phyloP scores from a whole-genome alignment of 2,888 invertebrate genomes.

The Lasius fuliginosus region DNA sequence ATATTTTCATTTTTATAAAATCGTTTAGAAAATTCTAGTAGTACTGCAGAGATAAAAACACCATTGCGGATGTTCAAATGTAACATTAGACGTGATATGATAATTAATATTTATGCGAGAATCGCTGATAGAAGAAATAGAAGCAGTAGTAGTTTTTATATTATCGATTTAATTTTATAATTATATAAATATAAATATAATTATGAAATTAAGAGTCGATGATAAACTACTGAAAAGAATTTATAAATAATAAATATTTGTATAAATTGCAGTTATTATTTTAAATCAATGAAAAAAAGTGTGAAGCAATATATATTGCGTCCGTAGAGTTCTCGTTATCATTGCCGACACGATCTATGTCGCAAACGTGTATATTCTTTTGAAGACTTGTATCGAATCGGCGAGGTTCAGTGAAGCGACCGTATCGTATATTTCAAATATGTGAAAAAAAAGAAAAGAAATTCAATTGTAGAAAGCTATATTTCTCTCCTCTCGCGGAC shows the following conservation, averaged over 20 bases:
- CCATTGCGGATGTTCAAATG: background rate
- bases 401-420: background rate
- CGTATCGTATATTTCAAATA: background rate
- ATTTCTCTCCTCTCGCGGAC: background rate
- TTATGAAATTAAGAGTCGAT: no score
- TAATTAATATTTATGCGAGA: background rate
- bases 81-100: background rate
- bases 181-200: no score
- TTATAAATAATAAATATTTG: no score
- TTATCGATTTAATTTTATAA: background rate
- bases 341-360: background rate
- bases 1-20: no score
- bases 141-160: background rate
- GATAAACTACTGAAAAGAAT: no score
- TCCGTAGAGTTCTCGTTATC: background rate
- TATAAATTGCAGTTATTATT: background rate
- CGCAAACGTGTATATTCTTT: background rate
- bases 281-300: background rate
- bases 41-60: background rate
- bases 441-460: background rate
- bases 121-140: background rate
- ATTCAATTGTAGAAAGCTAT: background rate
- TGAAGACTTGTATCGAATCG: background rate
- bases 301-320: background rate
- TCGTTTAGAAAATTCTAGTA: background rate